phyloP scores from a whole-genome alignment of 2,888 invertebrate species.

The Globia sparganii region DNA sequence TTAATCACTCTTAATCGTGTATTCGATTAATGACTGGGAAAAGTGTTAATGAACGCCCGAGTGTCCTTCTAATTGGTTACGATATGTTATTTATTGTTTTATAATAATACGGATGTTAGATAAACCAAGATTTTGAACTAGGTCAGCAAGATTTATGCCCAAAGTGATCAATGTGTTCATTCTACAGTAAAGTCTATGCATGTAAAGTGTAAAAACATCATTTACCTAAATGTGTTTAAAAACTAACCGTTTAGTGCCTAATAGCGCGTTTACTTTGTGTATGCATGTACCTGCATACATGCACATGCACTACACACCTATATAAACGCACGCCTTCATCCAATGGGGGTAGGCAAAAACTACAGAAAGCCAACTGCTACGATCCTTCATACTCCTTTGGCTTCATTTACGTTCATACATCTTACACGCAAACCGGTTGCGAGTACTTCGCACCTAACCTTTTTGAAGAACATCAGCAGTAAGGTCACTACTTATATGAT shows the following conservation, averaged over 20 bases:
- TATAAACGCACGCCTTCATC: neutral
- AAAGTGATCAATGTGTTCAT: neutral
- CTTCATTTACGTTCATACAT: neutral
- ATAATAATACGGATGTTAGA: neutral
- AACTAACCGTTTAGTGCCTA: neutral
- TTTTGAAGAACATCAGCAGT: no score
- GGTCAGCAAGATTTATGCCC: neutral
- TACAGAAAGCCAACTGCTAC: neutral
- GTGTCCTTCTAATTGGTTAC: conserved; percentile 25
- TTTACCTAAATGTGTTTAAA: neutral
- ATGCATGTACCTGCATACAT: no score
- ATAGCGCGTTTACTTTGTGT: no score
- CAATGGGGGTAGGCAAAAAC: neutral
- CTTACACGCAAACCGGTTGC: neutral
- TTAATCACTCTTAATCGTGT: conserved; percentile 14
- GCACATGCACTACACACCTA: no score
- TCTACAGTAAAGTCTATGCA: neutral
- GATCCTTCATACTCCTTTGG: neutral
- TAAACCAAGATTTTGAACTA: neutral
- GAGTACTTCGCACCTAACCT: neutral
- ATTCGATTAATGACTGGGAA: conserved; percentile 31
- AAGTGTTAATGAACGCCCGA: conserved; percentile 17
- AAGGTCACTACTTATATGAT: neutral
- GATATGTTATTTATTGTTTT: conserved; percentile 16
- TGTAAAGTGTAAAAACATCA: neutral